phyloP scores from a whole-genome alignment of 2,797 vertebrate genomes.

The Pangasius djambal region DNA sequence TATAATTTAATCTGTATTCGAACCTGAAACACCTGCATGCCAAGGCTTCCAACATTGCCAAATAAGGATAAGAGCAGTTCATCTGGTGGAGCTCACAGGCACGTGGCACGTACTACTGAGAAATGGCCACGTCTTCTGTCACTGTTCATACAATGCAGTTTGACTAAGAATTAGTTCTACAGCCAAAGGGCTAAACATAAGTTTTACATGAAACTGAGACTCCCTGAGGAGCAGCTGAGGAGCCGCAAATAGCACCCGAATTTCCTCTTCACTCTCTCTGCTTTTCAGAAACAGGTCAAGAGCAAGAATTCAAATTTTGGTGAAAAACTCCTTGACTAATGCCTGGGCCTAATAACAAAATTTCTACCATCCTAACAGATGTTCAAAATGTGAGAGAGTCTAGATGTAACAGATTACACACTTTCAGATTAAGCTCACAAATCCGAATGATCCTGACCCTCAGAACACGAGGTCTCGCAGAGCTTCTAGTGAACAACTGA shows the following conservation, averaged over 20 bases:
- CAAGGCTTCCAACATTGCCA: not conserved
- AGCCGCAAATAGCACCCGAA: not conserved
- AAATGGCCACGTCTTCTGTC: not conserved
- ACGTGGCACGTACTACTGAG: not conserved
- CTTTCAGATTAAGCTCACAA: not conserved
- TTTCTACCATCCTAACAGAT: not conserved
- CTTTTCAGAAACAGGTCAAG: not conserved
- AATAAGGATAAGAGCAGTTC: not conserved
- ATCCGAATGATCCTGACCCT: not conserved
- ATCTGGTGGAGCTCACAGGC: not conserved
- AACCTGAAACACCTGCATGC: not conserved
- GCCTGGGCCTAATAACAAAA: not conserved
- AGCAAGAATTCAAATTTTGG: not conserved
- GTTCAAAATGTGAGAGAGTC: not conserved
- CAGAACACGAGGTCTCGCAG: too few species aligned
- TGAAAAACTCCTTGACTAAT: not conserved
- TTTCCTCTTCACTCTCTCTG: not conserved
- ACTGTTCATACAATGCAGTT: not conserved
- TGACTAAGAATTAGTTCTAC: not conserved
- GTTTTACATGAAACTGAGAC: slow-evolving; percentile 11
- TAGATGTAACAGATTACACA: not conserved
- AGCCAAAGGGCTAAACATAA: not conserved
- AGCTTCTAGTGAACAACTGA: not conserved
- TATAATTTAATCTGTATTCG: not conserved
- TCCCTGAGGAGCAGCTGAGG: not conserved